Evolutionary conservation across 2,113 vertebrate genomes (phyloP).

Genomic region (Burhinus oedicnemus): DNA sequence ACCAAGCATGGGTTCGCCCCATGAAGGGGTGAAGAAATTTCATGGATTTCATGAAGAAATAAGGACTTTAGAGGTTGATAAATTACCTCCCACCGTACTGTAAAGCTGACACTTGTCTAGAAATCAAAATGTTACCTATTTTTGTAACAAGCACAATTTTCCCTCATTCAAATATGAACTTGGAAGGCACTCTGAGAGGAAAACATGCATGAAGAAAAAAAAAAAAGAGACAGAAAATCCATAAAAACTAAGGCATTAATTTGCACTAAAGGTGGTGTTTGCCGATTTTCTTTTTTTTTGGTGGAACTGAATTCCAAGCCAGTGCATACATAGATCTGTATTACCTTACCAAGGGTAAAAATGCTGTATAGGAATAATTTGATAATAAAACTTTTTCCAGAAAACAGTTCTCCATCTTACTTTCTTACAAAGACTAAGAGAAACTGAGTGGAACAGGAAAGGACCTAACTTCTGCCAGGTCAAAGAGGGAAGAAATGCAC

Average conservation of each 20-base stretch:
- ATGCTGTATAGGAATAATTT: slow-evolving; percentile 44
- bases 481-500: background rate
- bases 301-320: background rate
- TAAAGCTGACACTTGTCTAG: slow-evolving; percentile 23
- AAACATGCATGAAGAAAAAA: background rate
- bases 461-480: background rate
- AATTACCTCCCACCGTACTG: slow-evolving; percentile 40
- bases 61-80: slow-evolving; percentile 11
- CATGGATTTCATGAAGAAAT: slow-evolving; percentile 36
- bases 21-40: slow-evolving; percentile 6
- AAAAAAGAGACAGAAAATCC: background rate
- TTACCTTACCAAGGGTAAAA: background rate
- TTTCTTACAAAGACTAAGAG: background rate
- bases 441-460: background rate
- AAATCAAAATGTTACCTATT: slow-evolving; percentile 44
- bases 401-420: background rate
- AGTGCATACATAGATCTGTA: background rate
- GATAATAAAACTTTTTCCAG: slow-evolving; percentile 75
- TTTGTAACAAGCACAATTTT: background rate
- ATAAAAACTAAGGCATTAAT: background rate
- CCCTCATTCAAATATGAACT: slow-evolving; percentile 7
- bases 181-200: background rate
- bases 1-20: background rate
- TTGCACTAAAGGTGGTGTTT: slow-evolving; percentile 30
- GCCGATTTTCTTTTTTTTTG: slow-evolving; percentile 22